phyloP scores from a whole-genome alignment of 2,888 invertebrate species.

The Bimastos eiseni region DNA sequence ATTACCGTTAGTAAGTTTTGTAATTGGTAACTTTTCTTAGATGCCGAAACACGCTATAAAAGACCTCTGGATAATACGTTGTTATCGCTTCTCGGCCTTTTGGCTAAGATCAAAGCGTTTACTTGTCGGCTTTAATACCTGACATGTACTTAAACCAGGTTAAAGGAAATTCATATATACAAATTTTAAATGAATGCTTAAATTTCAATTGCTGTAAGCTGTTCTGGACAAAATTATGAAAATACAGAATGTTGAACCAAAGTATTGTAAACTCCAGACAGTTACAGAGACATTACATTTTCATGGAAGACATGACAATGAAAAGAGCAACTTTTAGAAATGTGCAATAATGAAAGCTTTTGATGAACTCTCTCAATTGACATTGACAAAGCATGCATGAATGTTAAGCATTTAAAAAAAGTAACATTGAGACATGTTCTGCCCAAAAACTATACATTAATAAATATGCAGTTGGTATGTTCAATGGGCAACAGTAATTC shows the following conservation, averaged over 20 bases:
- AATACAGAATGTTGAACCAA: background rate
- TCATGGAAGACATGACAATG: background rate
- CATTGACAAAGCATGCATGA: background rate
- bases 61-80: too few species aligned
- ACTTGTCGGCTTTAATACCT: too few species aligned
- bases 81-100: too few species aligned
- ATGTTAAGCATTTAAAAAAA: background rate
- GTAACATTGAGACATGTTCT: background rate
- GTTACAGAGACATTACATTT: background rate
- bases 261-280: background rate
- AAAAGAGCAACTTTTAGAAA: background rate
- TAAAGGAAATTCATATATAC: too few species aligned
- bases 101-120: too few species aligned
- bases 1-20: too few species aligned
- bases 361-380: background rate
- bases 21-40: too few species aligned
- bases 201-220: background rate
- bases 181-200: too few species aligned
- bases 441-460: background rate
- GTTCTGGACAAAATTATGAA: background rate
- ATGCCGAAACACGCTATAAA: too few species aligned
- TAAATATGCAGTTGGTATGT: background rate
- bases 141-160: too few species aligned
- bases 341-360: background rate
- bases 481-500: background rate